Percentiles rank a stretch among this genome's conserved stretches.
These are phyloP conservation scores for Centrocercus urophasianus DNA, from an alignment of 2,113 vertebrate genomes.

Conservation along the genomic window DNA sequence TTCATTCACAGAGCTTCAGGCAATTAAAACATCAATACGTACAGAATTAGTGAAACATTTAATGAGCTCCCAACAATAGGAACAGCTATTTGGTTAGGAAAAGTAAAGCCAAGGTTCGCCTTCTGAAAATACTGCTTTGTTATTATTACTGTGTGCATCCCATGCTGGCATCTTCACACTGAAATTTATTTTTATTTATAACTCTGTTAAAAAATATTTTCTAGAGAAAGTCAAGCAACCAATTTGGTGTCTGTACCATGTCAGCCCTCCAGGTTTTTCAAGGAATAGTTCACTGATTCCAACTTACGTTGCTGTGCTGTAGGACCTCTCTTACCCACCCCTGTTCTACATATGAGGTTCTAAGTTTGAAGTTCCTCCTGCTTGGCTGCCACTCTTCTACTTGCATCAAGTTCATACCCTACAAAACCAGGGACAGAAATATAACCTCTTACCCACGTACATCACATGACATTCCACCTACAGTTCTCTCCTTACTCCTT, in stretches of 20 bases:
- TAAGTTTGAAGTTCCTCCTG: not conserved
- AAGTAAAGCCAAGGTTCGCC: not conserved
- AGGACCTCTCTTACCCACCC: not conserved
- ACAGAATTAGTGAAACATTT: not conserved
- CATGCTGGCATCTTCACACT: not conserved
- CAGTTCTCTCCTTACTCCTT: not conserved
- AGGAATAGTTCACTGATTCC: not conserved
- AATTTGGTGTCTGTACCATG: not conserved
- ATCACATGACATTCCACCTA: not conserved
- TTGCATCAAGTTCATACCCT: not conserved
- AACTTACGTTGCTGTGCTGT: not conserved
- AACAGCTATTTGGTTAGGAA: not conserved
- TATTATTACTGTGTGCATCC: not conserved
- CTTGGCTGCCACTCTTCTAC: not conserved
- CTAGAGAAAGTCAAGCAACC: not conserved
- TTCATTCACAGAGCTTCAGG: constrained; percentile 26
- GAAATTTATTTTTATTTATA: not conserved
- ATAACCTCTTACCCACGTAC: not conserved
- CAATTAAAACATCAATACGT: not conserved
- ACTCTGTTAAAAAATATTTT: not conserved
- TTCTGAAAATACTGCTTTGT: not conserved
- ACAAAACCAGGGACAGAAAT: not conserved
- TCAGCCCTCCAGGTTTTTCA: not conserved
- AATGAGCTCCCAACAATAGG: constrained; percentile 32
- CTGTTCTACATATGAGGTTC: not conserved